phyloP scores from a whole-genome alignment of 64 coral and sea anemone genomes.

The Stylophora pistillata region DNA sequence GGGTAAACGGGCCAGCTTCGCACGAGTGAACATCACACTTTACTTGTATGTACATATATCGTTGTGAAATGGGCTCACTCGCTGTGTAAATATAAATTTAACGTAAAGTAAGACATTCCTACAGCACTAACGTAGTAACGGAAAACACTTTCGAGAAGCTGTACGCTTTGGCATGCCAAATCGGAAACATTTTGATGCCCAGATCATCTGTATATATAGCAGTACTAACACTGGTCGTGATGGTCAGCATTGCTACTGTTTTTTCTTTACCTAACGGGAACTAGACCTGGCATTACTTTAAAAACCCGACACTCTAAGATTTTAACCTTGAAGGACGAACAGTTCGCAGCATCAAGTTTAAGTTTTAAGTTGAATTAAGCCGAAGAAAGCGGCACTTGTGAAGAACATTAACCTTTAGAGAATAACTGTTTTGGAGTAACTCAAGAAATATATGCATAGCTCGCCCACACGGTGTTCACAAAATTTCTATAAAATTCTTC shows the following conservation, averaged over 20 bases:
- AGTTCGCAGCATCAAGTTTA: too few relatives aligned
- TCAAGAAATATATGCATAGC: constrained; percentile 7
- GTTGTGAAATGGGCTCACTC: background rate
- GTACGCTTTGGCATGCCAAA: background rate
- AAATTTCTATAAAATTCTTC: background rate
- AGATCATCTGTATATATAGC: constrained; percentile 44
- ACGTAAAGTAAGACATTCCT: constrained; percentile 36
- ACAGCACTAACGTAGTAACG: constrained; percentile 13
- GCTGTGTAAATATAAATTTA: constrained; percentile 40
- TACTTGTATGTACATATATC: constrained; percentile 20
- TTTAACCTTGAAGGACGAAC: background rate
- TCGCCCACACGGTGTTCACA: constrained; percentile 21
- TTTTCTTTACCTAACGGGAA: background rate
- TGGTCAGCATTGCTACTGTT: background rate
- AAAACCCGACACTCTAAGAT: background rate
- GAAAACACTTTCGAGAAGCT: background rate
- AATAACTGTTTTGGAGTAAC: background rate
- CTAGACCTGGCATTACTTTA: background rate
- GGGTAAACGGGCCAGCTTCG: constrained; percentile 9
- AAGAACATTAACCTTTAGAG: background rate
- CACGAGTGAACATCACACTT: constrained; percentile 23
- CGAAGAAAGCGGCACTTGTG: background rate
- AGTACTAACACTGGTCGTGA: background rate
- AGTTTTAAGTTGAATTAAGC: background rate
- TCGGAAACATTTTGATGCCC: constrained; percentile 41